Conservation (phyloP, 2,888 invertebrate species). For the Eupithecia pulchellata region DNA sequence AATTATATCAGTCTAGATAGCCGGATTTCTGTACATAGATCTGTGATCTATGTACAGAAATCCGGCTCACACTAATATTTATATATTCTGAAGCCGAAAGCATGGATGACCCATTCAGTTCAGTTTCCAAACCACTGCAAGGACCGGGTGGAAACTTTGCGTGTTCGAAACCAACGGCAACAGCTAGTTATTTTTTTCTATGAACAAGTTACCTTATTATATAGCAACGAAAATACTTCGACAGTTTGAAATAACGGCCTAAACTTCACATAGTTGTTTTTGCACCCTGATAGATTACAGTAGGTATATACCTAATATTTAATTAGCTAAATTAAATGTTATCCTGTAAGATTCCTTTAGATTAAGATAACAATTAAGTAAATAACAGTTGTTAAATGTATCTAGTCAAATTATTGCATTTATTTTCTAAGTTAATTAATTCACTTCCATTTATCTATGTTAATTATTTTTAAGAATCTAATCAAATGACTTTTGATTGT, state of each 20-base stretch:
- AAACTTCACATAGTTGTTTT: slow-evolving; percentile 44
- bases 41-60: no score
- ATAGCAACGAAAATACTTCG: slow-evolving; percentile 15
- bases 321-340: not conserved
- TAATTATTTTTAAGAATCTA: not conserved
- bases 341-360: not conserved
- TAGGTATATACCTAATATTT: not conserved
- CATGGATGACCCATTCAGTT: not conserved
- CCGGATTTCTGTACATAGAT: not conserved
- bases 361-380: not conserved
- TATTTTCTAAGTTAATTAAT: not conserved
- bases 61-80: no score
- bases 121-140: not conserved
- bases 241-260: slow-evolving; percentile 25
- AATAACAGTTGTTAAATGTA: not conserved
- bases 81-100: not conserved
- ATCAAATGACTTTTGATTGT: not conserved
- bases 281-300: slow-evolving; percentile 19
- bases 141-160: not conserved
- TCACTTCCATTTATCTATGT: not conserved
- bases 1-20: not conserved
- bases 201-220: not conserved
- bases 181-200: not conserved
- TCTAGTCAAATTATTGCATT: not conserved
- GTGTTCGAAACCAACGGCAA: not conserved